Conservation (phyloP, 2,113 vertebrate genomes). For the Formicarius rufipectus region DNA sequence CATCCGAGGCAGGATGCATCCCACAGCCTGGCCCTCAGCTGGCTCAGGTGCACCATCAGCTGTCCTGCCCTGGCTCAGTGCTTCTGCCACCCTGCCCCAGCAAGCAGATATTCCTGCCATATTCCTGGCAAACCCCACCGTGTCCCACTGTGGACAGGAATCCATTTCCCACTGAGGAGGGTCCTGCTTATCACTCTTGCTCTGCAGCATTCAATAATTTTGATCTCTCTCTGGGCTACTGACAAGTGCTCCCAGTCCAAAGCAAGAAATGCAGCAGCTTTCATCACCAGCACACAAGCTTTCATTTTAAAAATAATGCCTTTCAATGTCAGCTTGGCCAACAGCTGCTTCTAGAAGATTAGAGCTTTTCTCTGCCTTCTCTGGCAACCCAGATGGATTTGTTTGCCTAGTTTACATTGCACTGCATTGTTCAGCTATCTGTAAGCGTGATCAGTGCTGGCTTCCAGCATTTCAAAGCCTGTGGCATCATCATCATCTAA, state of each 20-base stretch:
- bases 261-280: constrained; percentile 64
- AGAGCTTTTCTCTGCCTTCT: constrained; percentile 70
- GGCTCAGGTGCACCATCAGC: neutral
- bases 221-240: constrained; percentile 44
- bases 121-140: neutral
- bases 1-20: accelerated
- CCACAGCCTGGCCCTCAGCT: neutral
- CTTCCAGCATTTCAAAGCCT: constrained; percentile 68
- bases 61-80: neutral
- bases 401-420: constrained; percentile 69
- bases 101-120: neutral
- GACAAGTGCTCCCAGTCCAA: constrained; percentile 48
- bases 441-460: constrained; percentile 65
- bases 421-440: constrained; percentile 69
- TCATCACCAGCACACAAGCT: constrained; percentile 52
- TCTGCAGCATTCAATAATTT: neutral
- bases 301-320: constrained; percentile 69
- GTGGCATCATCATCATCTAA: constrained; percentile 63
- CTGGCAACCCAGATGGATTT: constrained; percentile 70
- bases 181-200: constrained; percentile 10
- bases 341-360: constrained; percentile 72
- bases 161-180: neutral
- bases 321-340: constrained; percentile 70
- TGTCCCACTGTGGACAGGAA: neutral
- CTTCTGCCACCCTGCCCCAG: neutral